Conservation (phyloP, 1,140 invertebrate genomes). For the Drosophila ficusphila region DNA sequence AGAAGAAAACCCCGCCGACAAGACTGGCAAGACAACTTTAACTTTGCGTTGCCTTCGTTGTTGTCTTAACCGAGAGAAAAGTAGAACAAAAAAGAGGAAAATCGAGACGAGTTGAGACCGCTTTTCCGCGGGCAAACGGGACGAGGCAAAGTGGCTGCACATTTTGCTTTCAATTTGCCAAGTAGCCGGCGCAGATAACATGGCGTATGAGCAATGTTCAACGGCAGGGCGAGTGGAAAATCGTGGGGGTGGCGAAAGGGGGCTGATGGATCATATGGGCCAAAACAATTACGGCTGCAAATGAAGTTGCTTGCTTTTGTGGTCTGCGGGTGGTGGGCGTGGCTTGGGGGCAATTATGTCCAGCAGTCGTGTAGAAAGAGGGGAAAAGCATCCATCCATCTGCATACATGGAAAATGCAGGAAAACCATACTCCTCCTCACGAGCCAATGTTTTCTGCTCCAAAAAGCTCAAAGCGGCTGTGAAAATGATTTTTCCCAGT, state of each 20-base stretch:
- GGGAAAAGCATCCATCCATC: conserved; percentile 52
- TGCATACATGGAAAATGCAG: conserved; percentile 67
- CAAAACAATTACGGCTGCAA: conserved; percentile 68
- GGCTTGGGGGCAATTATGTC: conserved; percentile 68
- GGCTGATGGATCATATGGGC: conserved; percentile 53
- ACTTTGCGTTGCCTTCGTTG: conserved; percentile 42
- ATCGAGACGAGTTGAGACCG: conserved; percentile 41
- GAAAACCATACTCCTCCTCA: conserved; percentile 33
- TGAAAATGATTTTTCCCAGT: conserved; percentile 59
- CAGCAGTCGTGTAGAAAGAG: conserved; percentile 74
- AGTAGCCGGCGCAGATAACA: conserved; percentile 54
- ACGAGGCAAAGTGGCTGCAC: conserved; percentile 18
- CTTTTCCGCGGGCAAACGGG: conserved; percentile 30
- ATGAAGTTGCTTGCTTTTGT: conserved; percentile 57
- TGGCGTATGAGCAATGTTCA: conserved; percentile 69
- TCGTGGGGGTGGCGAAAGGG: neutral
- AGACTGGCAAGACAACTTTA: conserved; percentile 38
- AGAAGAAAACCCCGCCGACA: conserved; percentile 50
- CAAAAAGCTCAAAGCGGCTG: conserved; percentile 79
- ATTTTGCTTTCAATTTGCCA: conserved; percentile 73
- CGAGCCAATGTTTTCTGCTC: conserved; percentile 70
- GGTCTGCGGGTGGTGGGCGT: conserved; percentile 67
- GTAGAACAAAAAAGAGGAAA: conserved; percentile 76
- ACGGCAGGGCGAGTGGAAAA: conserved; percentile 17
- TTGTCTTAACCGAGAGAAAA: conserved; percentile 44